phyloP scores from a whole-genome alignment of 2,888 invertebrate genomes.

The Lepidocyrtoides sp. region DNA sequence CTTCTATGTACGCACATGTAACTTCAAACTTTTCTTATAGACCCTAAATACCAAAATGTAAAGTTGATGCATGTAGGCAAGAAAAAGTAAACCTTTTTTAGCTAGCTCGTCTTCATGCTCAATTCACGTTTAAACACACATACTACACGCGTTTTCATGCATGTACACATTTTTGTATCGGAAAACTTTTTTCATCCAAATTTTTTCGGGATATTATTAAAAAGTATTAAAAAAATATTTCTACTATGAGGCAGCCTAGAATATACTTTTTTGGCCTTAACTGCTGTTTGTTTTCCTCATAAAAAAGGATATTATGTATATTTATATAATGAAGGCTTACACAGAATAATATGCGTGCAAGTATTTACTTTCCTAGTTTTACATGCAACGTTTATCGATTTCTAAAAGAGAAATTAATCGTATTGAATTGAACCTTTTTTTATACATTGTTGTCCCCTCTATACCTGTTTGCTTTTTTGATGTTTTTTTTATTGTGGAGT shows the following conservation, averaged over 20 bases:
- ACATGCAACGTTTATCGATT: constrained; percentile 55
- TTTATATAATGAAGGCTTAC: too few relatives aligned
- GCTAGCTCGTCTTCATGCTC: background rate
- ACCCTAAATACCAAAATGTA: constrained; percentile 11
- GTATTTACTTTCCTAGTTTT: constrained; percentile 14
- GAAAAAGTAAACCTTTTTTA: background rate
- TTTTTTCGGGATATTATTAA: background rate
- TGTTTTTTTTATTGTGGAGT: background rate
- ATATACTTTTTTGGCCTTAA: too few relatives aligned
- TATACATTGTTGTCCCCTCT: background rate
- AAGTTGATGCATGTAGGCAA: background rate
- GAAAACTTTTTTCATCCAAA: background rate
- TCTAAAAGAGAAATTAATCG: constrained; percentile 46
- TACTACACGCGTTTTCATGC: constrained; percentile 3
- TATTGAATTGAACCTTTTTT: constrained; percentile 36
- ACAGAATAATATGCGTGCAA: background rate
- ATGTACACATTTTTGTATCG: background rate
- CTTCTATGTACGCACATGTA: constrained; percentile 55
- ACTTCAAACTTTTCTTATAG: constrained; percentile 35
- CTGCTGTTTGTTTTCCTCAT: too few relatives aligned
- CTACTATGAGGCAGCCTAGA: too few relatives aligned
- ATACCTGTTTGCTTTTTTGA: constrained; percentile 20
- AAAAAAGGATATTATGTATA: background rate
- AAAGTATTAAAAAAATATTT: background rate
- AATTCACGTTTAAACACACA: background rate